These are phyloP conservation scores for Timema cristinae DNA, from an alignment of 2,888 invertebrate species.

Conservation along the genomic window DNA sequence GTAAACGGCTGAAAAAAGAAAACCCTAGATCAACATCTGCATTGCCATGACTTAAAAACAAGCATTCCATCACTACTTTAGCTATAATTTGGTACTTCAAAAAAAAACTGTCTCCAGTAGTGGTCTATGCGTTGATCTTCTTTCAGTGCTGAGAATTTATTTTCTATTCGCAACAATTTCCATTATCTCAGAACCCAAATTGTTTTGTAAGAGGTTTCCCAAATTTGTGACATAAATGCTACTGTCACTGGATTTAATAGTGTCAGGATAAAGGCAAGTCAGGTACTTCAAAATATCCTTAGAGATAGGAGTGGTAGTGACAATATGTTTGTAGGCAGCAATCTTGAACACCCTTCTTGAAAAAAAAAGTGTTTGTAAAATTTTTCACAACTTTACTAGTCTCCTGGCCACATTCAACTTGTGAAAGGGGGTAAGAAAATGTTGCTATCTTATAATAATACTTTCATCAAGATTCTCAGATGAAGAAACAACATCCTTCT, in stretches of 20 bases:
- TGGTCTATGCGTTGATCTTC: background rate
- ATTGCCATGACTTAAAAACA: background rate
- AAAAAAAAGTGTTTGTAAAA: background rate
- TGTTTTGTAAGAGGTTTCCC: constrained; percentile 1
- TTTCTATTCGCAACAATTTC: background rate
- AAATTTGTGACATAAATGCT: background rate
- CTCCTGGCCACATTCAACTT: background rate
- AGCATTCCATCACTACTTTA: background rate
- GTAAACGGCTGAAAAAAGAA: background rate
- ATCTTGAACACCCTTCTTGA: background rate
- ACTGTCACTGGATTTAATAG: background rate
- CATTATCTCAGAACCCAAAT: background rate
- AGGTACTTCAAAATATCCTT: constrained; percentile 3
- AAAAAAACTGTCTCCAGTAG: background rate
- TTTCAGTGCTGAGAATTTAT: background rate
- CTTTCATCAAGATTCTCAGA: background rate
- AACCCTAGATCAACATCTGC: background rate
- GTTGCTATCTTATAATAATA: background rate
- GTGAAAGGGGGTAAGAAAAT: no score
- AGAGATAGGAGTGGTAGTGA: constrained; percentile 1
- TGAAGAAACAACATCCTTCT: background rate
- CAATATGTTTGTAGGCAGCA: constrained; percentile 2
- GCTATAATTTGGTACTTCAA: background rate
- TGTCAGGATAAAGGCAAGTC: background rate
- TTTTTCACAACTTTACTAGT: background rate